Base-by-base conservation (phyloP, 2,113 vertebrate genomes). In the Neotoma lepida region DNA sequence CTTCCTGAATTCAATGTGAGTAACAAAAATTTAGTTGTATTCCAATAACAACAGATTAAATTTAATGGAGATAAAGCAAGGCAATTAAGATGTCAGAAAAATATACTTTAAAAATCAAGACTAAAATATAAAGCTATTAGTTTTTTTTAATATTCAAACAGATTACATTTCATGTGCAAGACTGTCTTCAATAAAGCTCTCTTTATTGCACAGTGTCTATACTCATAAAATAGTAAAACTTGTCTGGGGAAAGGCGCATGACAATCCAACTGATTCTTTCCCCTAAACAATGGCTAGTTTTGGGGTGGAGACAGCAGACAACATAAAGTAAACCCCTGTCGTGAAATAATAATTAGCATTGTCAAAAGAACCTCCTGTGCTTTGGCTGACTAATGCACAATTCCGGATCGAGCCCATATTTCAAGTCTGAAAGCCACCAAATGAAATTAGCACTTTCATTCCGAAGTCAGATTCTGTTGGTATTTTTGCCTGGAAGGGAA, bases 401-500 rank as follows among this genome's bases (percentile, higher is more conserved):
- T 44, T 35, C 76, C 63, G 30, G 70, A 73, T 46, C 0, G 0
- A 46, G 10, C 58, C 96, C 66, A 64, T 68, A 30, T 15, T 91
- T 90, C 94, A 94, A n/a, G 18, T 58, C 17, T 68, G 18, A 93
- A 85, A 71, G 94, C 82, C 95, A 90, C 80, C 66, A 93, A 44
- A 96, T 95, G 90, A 89, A 89, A 90, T 93, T 82, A 95, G 92
- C 96, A 91, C 88, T 94, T 96, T 86, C 90, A 89, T 87, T 90
- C 68, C 49, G 54, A 18, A 88, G 77, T 84, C 9, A 35, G 86
- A 70, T 71, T 81, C 46, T 93, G 88, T 46, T 76, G 82, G 80
- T 97, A 96, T 95, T 95, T 96, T 88, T 96, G 96, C 95, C 96
- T 96, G 71, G 78, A 93, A 94, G 90, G 74, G 74, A 97, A 94